Evolutionary conservation across 92 coral and sea anemone species (phyloP), one percentile per base, ranked within the genome.

Genomic region (Bergia puertoricense): DNA sequence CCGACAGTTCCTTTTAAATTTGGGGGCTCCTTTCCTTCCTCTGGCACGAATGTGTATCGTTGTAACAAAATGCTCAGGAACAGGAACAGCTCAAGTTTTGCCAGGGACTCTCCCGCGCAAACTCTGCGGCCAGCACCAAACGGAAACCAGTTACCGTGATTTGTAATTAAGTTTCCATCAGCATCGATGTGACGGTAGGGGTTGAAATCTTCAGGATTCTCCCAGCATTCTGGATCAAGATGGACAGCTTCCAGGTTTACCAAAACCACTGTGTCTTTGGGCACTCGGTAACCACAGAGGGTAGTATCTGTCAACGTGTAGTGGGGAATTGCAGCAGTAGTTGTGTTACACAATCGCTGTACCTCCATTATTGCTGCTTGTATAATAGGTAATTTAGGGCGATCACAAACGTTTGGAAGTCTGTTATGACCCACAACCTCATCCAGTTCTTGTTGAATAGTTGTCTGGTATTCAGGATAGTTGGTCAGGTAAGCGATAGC

Each of bases 91-190:
- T 69, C 75, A 4, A 30, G 0, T 69, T 69, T 69, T 1, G 75
- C 75, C 39, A 69, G 75, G 41, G 40, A 69, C 38, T 30, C 75
- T 13, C 75, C 75, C 5, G 41, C 75, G 13, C 75, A 69, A 69
- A 30, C 75, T 69, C 75, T 69, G 13, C 75, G 75, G 13, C 75
- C 75, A 69, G 75, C 75, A n/a, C 38, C 30, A 38, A 69, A 69
- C 2, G 75, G 41, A 9, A 69, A 22, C 75, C 75, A 69, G 75
- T 69, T 69, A n/a, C 75, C 30, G 13, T 69, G 75, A 10, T 14
- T 38, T n/a, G 30, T 20, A 4, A 69, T n/a, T 13, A 69, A 38
- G 38, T n/a, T 69, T 18, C 75, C 75, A 69, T 69, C 72, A 16
- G 72, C 72, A 22, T 69, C 75, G 39, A 69, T 69, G 38, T 69